Evolutionary conservation across 2,113 vertebrate species (phyloP).

Genomic region (Chlorocebus sabaeus): DNA sequence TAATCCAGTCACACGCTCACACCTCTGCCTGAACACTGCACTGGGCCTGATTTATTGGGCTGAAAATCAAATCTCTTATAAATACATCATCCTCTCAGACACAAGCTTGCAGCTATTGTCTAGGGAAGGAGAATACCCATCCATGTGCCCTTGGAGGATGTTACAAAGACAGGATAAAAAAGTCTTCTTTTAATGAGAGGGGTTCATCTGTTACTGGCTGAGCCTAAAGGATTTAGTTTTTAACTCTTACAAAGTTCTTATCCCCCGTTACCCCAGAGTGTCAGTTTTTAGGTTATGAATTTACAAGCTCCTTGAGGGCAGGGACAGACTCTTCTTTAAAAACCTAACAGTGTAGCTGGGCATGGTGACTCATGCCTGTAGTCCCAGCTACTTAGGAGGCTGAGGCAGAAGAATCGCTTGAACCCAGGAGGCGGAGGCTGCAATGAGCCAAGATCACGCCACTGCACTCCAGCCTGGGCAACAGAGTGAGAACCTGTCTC

Average conservation of each 20-base stretch:
- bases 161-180: slow-evolving; percentile 10
- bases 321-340: not conserved
- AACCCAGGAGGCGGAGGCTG: too few species aligned
- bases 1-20: not conserved
- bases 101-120: not conserved
- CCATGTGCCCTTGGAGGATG: not conserved
- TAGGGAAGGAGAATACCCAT: not conserved
- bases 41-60: not conserved
- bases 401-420: too few species aligned
- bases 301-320: not conserved
- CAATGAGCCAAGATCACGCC: too few species aligned
- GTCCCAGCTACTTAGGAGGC: too few species aligned
- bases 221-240: not conserved
- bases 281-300: not conserved
- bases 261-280: not conserved
- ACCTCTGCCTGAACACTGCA: not conserved
- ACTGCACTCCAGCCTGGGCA: too few species aligned
- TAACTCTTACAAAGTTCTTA: not conserved
- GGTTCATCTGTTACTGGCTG: not conserved
- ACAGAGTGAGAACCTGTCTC: too few species aligned
- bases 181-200: not conserved
- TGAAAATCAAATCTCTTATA: slow-evolving; percentile 29
- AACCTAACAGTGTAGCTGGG: not conserved
- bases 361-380: too few species aligned
- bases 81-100: not conserved